phyloP scores from a whole-genome alignment of 2,113 vertebrate species.

The Solenodon paradoxus region DNA sequence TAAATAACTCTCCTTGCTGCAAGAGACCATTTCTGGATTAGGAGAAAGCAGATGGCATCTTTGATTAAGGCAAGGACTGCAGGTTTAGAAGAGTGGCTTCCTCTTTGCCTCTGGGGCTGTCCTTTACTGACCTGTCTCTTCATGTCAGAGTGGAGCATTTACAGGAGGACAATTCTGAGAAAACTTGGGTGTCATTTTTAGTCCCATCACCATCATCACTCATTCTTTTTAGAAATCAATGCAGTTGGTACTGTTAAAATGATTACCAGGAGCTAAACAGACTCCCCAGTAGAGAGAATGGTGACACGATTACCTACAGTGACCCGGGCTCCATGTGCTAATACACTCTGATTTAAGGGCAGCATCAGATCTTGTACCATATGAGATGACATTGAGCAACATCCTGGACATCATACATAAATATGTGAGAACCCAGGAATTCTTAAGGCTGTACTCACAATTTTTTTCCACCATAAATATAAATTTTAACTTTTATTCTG shows the following conservation, averaged over 20 bases:
- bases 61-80: no score
- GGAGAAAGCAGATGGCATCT: no score
- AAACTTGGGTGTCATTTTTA: no score
- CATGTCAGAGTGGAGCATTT: no score
- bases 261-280: background rate
- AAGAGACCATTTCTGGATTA: no score
- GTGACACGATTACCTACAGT: background rate
- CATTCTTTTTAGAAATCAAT: background rate
- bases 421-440: background rate
- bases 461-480: background rate
- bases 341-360: background rate
- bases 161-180: no score
- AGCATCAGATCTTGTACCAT: background rate
- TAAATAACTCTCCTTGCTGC: no score
- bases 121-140: no score
- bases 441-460: background rate
- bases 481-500: background rate
- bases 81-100: no score
- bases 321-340: background rate
- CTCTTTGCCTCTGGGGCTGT: no score
- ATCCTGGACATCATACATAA: background rate
- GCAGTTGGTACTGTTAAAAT: background rate
- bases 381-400: background rate
- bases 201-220: background rate
- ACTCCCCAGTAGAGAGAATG: background rate